A percentile compares a stretch with the other conserved stretches of the same genome.
These are phyloP conservation scores for Drosophila affinis DNA, from an alignment of 2,888 invertebrate species.

Conservation along the genomic window DNA sequence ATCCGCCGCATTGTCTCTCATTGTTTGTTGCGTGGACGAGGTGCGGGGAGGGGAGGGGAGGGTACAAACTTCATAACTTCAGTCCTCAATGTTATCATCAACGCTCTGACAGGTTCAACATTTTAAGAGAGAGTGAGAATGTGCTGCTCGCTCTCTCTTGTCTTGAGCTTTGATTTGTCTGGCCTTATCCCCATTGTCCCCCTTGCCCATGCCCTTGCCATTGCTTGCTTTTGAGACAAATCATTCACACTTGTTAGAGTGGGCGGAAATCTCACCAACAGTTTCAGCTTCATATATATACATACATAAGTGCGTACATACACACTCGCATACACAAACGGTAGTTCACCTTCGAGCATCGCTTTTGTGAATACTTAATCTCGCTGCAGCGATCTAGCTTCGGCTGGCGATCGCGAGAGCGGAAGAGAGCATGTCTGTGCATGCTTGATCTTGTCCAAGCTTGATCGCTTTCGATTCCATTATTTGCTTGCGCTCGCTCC, in stretches of 20 bases:
- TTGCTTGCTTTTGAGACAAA: background rate
- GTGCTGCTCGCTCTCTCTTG: slow-evolving; percentile 13
- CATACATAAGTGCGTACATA: background rate
- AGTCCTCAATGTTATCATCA: slow-evolving; percentile 42
- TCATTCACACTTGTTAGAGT: slow-evolving; percentile 21
- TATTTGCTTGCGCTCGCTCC: background rate
- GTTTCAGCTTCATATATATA: background rate
- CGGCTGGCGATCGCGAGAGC: background rate
- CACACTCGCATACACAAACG: background rate
- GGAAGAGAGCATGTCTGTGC: background rate
- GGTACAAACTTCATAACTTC: slow-evolving; percentile 19
- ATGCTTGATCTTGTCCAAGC: background rate
- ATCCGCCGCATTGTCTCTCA: background rate
- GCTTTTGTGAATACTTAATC: background rate
- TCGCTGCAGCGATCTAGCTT: background rate
- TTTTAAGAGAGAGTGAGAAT: slow-evolving; percentile 2
- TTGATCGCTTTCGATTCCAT: background rate
- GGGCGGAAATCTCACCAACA: background rate
- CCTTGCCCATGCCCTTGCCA: background rate
- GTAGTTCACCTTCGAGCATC: background rate
- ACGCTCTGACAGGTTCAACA: slow-evolving; percentile 39
- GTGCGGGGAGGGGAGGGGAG: too few species aligned
- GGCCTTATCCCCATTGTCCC: background rate
- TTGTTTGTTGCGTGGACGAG: background rate
- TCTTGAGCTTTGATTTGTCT: slow-evolving; percentile 39